phyloP scores from a whole-genome alignment of 2,888 invertebrate species.

The Tachina lurida region DNA sequence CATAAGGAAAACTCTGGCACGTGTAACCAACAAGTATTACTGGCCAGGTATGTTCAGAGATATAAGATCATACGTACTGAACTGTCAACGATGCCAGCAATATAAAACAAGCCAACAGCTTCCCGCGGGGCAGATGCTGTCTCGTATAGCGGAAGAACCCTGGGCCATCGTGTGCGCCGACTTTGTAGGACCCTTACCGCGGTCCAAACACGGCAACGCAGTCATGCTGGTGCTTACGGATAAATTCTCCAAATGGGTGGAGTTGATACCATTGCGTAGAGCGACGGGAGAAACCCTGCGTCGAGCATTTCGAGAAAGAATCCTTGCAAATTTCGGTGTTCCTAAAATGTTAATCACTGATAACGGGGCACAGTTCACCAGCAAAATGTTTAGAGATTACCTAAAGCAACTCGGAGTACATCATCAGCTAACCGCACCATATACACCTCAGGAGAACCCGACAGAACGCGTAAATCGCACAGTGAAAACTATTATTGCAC shows the following conservation, averaged over 20 bases:
- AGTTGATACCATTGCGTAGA: not conserved
- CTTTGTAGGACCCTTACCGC: not conserved
- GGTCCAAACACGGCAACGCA: conserved; percentile 5
- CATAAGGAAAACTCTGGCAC: no score
- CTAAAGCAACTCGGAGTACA: not conserved
- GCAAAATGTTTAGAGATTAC: not conserved
- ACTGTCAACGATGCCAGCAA: no score
- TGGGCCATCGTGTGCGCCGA: not conserved
- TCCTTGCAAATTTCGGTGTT: conserved; percentile 1
- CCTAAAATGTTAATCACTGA: conserved; percentile 22
- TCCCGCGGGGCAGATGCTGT: not conserved
- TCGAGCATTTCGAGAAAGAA: conserved; percentile 23
- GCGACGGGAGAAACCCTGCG: not conserved
- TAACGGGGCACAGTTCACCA: conserved; percentile 39
- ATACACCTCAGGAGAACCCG: conserved; percentile 14
- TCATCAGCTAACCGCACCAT: conserved; percentile 20
- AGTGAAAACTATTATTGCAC: not conserved
- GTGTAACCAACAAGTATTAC: no score
- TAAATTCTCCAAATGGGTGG: conserved; percentile 7
- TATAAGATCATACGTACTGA: no score
- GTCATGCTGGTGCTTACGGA: conserved; percentile 2
- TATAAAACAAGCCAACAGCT: not conserved
- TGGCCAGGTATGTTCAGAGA: no score
- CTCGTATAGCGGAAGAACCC: not conserved
- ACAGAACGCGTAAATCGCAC: conserved; percentile 4